These are phyloP conservation scores for Melipona bicolor DNA, from an alignment of 2,888 invertebrate genomes.

Conservation along the genomic window DNA sequence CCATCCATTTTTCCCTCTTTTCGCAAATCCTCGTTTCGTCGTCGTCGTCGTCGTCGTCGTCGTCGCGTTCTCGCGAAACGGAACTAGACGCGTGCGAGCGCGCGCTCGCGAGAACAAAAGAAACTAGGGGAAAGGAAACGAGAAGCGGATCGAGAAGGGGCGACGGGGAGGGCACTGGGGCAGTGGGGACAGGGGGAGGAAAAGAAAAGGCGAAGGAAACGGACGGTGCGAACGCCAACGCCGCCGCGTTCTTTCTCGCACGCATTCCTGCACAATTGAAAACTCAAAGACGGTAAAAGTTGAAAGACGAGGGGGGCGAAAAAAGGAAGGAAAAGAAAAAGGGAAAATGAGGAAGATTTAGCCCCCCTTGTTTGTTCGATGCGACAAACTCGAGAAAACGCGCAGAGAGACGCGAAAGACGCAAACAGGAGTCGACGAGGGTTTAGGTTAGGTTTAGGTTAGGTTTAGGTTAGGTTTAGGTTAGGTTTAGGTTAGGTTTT, in stretches of 20 bases:
- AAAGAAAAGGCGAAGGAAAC: slow-evolving; percentile 37
- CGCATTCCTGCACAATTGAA: slow-evolving; percentile 71
- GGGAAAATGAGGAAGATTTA: no score
- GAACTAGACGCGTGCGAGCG: background rate
- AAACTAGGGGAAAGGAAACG: background rate
- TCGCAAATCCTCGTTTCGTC: background rate
- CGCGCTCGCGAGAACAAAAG: background rate
- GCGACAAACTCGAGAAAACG: no score
- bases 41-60: background rate
- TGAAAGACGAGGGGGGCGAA: background rate
- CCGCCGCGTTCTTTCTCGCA: slow-evolving; percentile 63
- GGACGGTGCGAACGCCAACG: slow-evolving; percentile 45
- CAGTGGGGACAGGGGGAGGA: slow-evolving; percentile 10
- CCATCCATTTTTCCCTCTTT: background rate
- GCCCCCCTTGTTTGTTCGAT: no score
- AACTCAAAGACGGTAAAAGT: background rate
- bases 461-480: no score
- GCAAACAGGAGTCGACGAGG: background rate
- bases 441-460: no score
- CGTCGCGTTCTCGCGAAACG: slow-evolving; percentile 1
- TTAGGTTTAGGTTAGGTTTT: no score
- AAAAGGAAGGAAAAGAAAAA: background rate
- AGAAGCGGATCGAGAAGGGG: background rate
- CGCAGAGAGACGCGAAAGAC: background rate
- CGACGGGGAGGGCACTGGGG: background rate